Evolutionary conservation across 2,797 vertebrate species (phyloP), one percentile per base, ranked within the genome.

Genomic region (Lemur catta): DNA sequence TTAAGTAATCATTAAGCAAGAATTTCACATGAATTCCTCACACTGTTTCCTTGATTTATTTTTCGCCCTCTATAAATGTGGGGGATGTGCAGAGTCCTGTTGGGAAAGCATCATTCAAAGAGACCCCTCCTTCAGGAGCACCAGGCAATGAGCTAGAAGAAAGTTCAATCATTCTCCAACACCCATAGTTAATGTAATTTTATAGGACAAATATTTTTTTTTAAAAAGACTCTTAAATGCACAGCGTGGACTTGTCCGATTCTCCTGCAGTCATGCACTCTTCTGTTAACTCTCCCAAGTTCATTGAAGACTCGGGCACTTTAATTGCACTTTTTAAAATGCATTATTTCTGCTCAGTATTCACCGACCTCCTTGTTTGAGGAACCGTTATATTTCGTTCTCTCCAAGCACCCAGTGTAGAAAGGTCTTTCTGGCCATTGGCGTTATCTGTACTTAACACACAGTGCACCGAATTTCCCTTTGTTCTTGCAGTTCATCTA

Each of bases 401-500:
- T 80, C 7, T 55, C 33, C 28, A 11, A 6, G 41, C 75, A 8
- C 6, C 0, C 18, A 41, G 5, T 12, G 6, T 0, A 2, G 41
- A 28, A 7, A 41, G 59, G 61, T 7, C 59, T 17, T 81, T 35
- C 24, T 5, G 65, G 13, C 4, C 14, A 5, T 3, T 1, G 28
- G 20, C 9, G 0, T 3, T 0, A 13, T n/a, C 30, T 7, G 1
- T 1, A 4, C 41, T 35, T 13, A 46, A 18, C 11, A 6, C 10
- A 2, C 1, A 1, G 0, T 7, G 1, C 38, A 14, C 20, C 0
- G 3, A 17, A 12, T 18, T 30, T 41, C 26, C 11, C 14, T 7
- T 41, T 11, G 5, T 59, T 28, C 55, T 20, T 11, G 7, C 0
- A 2, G 41, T 7, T 33, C 28, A 28, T 61, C 48, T 17, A 12